phyloP scores from a whole-genome alignment of 2,888 invertebrate species.

The Heliconius ethilla region DNA sequence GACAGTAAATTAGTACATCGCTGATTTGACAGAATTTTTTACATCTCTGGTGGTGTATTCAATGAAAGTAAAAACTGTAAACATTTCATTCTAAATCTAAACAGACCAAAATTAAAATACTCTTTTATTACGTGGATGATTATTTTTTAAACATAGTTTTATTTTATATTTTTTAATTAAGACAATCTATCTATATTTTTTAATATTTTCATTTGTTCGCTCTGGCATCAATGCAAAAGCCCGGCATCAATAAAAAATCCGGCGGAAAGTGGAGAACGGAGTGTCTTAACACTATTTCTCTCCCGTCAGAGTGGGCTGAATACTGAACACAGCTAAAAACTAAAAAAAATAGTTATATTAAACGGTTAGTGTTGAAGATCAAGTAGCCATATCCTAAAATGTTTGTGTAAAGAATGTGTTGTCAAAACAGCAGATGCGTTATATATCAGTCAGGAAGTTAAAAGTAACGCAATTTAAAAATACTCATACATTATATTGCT shows the following conservation, averaged over 20 bases:
- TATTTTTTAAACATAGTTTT: too few relatives aligned
- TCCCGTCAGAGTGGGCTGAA: too few relatives aligned
- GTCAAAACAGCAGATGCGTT: constrained; percentile 43
- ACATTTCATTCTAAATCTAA: not conserved
- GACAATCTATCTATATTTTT: too few relatives aligned
- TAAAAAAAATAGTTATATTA: not conserved
- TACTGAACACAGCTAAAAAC: not conserved
- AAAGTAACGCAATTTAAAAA: constrained; percentile 39
- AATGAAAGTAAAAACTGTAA: not conserved
- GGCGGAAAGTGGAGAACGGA: too few relatives aligned
- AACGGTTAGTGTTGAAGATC: not conserved
- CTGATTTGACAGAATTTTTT: constrained; percentile 8
- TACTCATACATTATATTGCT: constrained; percentile 34
- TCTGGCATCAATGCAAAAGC: too few relatives aligned
- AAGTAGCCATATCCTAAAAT: not conserved
- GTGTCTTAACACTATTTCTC: too few relatives aligned
- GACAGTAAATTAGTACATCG: constrained; percentile 5
- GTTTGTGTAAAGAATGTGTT: constrained; percentile 28
- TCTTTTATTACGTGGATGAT: not conserved
- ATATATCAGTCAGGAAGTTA: constrained; percentile 38
- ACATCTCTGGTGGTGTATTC: not conserved
- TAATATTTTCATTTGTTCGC: too few relatives aligned
- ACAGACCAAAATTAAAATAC: not conserved
- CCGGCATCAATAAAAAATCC: too few relatives aligned
- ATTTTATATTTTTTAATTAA: too few relatives aligned